Percentiles rank a stretch among this genome's conserved stretches.
Evolutionary conservation across 35 echinoderm and acorn worm species (phyloP).

Genomic region (Ophioderma brevispina): DNA sequence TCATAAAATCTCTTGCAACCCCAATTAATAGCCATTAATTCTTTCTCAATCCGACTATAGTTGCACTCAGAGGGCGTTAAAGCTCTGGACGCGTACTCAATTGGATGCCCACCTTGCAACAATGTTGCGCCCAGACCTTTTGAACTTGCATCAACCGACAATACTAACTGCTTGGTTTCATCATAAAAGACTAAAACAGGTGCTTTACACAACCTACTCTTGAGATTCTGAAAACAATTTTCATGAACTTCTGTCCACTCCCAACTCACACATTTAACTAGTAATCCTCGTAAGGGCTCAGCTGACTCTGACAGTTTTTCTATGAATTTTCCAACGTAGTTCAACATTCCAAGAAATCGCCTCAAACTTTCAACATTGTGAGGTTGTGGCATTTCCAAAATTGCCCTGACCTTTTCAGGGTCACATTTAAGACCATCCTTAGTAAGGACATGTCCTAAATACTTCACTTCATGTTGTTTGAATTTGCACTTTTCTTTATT

Average conservation of each 20-base stretch:
- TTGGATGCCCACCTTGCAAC: constrained; percentile 58
- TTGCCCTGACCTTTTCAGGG: constrained; percentile 55
- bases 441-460: constrained; percentile 56
- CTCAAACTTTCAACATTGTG: constrained; percentile 35
- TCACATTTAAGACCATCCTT: constrained; percentile 41
- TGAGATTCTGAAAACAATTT: not conserved
- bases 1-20: constrained; percentile 74
- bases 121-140: constrained; percentile 36
- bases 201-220: not conserved
- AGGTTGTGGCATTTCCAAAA: constrained; percentile 40
- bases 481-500: constrained; percentile 66
- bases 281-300: not conserved
- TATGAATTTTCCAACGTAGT: constrained; percentile 55
- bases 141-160: not conserved
- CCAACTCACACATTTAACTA: not conserved
- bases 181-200: not conserved
- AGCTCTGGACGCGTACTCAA: constrained; percentile 75
- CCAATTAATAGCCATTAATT: constrained; percentile 70
- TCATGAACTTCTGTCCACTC: not conserved
- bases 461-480: constrained; percentile 15
- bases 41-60: constrained; percentile 74
- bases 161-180: not conserved
- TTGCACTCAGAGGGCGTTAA: constrained; percentile 51
- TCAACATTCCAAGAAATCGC: constrained; percentile 44
- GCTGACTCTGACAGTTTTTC: constrained; percentile 20